Base-by-base conservation (phyloP, 2,888 invertebrate genomes). In the Scaptomyza caliginosa region DNA sequence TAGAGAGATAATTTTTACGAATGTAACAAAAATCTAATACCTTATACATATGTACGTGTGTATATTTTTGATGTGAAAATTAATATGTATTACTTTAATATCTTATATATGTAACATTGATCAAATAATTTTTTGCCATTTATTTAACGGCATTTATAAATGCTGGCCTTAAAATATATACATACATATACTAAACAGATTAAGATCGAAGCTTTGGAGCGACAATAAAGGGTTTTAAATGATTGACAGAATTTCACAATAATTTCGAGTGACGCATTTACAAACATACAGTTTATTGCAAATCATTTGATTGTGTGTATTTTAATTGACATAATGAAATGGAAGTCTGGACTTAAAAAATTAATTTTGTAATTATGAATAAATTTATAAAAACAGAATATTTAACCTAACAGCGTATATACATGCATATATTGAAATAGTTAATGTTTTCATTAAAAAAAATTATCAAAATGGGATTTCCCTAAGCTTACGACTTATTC, bases 31-130 rank as follows among this genome's bases (percentile, higher is more conserved):
- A 36, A 49, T 43, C 11, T 30, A 5, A n/a, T 8, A n/a, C 1
- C 11, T n/a, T n/a, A 3, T 28, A 28, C 8, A 30, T 30, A 13
- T 34, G 16, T 28, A 34, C 8, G 34, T 24, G 43, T 40, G 34
- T 24, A 49, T 40, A 39, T 43, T 40, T 65, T 55, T 39, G 26
- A 64, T 54, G 36, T 64, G 23, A 24, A 46, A 19, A 38, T 8
- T 19, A 19, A 16, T 30, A 21, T 19, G 11, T 17, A 23, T 24
- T 13, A 30, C 23, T 32, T 63, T 11, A 30, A 38, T 19, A 36
- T 42, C 28, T 13, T 6, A 23, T 7, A 38, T 48, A 13, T 17
- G 16, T 49, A 39, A 43, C 16, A 16, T 8, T 13, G 19, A 63
- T 62, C 26, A 13, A 50, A 49, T 23, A 32, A 45, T 51, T 38